phyloP scores from a whole-genome alignment of 1,140 invertebrate species.

The Temnothorax nylanderi region DNA sequence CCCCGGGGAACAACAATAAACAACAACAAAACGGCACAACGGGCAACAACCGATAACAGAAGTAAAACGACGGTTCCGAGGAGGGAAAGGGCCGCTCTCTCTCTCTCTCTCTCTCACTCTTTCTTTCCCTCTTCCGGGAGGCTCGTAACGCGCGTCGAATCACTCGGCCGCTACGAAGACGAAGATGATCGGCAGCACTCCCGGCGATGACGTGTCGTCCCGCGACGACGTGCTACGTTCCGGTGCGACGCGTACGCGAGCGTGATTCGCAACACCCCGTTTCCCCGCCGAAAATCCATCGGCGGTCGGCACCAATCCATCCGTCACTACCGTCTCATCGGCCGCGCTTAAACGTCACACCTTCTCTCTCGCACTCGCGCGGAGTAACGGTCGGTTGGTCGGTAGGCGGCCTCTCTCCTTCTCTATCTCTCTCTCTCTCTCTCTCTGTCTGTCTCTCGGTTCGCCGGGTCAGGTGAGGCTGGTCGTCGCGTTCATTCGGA shows the following conservation, averaged over 20 bases:
- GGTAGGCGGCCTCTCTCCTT: slow-evolving; percentile 20
- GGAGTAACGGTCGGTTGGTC: background rate
- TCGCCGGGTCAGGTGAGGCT: slow-evolving; percentile 14
- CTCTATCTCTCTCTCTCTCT: background rate
- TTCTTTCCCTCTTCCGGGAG: no score
- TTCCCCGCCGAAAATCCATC: slow-evolving; percentile 64
- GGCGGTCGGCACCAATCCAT: slow-evolving; percentile 69
- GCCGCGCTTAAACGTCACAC: background rate
- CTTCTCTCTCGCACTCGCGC: background rate
- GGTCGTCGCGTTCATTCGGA: slow-evolving; percentile 29
- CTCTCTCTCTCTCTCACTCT: no score
- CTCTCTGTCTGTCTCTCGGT: slow-evolving; percentile 10
- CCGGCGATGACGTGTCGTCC: slow-evolving; percentile 59
- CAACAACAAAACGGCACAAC: no score
- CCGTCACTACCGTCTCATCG: slow-evolving; percentile 65
- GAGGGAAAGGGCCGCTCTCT: no score
- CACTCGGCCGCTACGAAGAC: slow-evolving; percentile 57
- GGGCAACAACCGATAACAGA: no score
- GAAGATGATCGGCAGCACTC: slow-evolving; percentile 51
- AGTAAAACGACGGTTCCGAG: no score
- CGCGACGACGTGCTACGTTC: slow-evolving; percentile 43
- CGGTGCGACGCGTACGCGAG: slow-evolving; percentile 67
- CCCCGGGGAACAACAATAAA: no score
- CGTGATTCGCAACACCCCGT: slow-evolving; percentile 56
- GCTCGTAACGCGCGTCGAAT: background rate